Conservation (phyloP, 1,140 invertebrate species). For the Drosophila punjabiensis region DNA sequence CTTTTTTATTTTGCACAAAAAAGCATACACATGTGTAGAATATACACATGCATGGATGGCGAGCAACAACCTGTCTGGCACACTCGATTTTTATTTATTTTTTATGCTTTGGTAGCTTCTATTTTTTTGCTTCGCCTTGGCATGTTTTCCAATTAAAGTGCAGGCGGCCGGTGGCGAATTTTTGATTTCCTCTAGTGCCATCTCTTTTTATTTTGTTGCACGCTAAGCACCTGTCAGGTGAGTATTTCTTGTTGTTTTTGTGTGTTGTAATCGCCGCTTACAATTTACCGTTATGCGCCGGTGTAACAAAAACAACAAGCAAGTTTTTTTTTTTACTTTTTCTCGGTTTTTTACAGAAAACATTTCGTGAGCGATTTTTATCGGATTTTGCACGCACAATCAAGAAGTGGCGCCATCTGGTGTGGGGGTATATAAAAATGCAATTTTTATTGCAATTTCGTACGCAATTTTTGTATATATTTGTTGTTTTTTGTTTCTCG, state of each 20-base stretch:
- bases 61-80: slow-evolving; percentile 52
- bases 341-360: slow-evolving; percentile 10
- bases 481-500: slow-evolving; percentile 10
- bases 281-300: slow-evolving; percentile 70
- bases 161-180: slow-evolving; percentile 45
- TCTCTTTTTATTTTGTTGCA: slow-evolving; percentile 29
- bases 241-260: slow-evolving; percentile 1
- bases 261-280: slow-evolving; percentile 68
- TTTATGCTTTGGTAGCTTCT: slow-evolving; percentile 28
- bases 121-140: slow-evolving; percentile 38
- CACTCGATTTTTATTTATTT: slow-evolving; percentile 50
- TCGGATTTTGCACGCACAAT: slow-evolving; percentile 53
- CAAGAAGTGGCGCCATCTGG: slow-evolving; percentile 15
- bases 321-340: slow-evolving; percentile 19
- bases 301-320: slow-evolving; percentile 56
- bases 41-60: background rate
- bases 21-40: slow-evolving; percentile 6
- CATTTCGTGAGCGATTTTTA: slow-evolving; percentile 48
- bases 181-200: slow-evolving; percentile 59
- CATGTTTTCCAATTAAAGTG: slow-evolving; percentile 70
- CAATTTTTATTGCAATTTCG: slow-evolving; percentile 63
- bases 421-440: slow-evolving; percentile 27
- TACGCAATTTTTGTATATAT: slow-evolving; percentile 44
- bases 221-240: slow-evolving; percentile 11
- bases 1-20: slow-evolving; percentile 26